phyloP scores from a whole-genome alignment of 2,888 invertebrate genomes.

The Choristoneura rosaceana region DNA sequence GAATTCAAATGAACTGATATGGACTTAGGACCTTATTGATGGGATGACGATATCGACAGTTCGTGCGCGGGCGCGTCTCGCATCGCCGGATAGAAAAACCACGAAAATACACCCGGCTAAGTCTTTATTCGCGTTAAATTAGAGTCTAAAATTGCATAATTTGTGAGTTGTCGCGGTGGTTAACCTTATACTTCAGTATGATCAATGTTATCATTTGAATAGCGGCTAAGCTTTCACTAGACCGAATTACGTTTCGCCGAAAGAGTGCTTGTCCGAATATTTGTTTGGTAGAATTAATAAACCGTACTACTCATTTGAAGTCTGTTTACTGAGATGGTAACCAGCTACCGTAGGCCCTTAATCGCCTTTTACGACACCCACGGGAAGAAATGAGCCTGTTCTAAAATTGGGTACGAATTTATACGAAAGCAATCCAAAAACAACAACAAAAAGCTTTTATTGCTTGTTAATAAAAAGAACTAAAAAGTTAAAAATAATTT shows the following conservation, averaged over 20 bases:
- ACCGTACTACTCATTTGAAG: too few species aligned
- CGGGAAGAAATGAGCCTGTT: too few species aligned
- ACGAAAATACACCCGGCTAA: not conserved
- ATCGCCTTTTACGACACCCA: too few species aligned
- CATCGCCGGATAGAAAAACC: not conserved
- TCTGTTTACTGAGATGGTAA: too few species aligned
- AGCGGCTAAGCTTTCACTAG: not conserved
- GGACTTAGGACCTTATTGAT: not conserved
- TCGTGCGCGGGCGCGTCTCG: conserved; percentile 9
- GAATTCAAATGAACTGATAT: not conserved
- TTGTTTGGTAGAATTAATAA: not conserved
- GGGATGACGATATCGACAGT: not conserved
- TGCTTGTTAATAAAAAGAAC: too few species aligned
- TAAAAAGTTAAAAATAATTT: too few species aligned
- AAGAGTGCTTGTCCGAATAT: not conserved
- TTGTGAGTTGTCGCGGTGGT: not conserved
- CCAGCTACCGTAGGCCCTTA: too few species aligned
- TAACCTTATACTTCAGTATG: not conserved
- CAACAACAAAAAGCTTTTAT: too few species aligned
- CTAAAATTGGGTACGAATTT: too few species aligned
- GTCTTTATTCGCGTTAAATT: not conserved
- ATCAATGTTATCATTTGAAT: not conserved
- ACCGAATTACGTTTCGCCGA: not conserved
- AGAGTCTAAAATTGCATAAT: not conserved
- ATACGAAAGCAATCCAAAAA: too few species aligned